phyloP scores from a whole-genome alignment of 2,797 vertebrate genomes.

The Dendrocincla tyrannina region DNA sequence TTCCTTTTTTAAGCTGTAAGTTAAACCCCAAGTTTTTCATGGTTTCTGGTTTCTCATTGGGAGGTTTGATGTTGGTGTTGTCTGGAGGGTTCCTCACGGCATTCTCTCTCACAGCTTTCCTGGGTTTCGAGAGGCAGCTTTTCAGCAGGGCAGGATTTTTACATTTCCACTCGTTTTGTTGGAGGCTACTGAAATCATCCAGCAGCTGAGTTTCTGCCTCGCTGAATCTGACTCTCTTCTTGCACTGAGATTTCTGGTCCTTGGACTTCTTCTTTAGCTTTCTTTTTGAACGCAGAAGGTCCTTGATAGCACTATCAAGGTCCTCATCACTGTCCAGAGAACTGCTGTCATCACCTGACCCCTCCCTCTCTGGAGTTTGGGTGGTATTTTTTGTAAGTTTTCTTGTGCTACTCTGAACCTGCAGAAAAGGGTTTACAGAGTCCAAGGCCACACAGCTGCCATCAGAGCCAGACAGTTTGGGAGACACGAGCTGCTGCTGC shows the following conservation, averaged over 20 bases:
- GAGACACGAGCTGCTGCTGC: not conserved
- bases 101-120: not conserved
- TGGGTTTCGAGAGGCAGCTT: conserved; percentile 74
- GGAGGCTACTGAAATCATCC: conserved; percentile 43
- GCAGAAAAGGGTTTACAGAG: not conserved
- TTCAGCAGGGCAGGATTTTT: conserved; percentile 51
- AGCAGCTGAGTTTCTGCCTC: conserved; percentile 59
- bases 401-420: not conserved
- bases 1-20: not conserved
- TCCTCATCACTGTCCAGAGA: conserved; percentile 97
- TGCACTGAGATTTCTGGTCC: conserved; percentile 80
- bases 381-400: not conserved
- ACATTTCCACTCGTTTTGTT: conserved; percentile 68
- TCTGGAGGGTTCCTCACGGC: not conserved
- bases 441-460: not conserved
- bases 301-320: conserved; percentile 92
- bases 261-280: conserved; percentile 85
- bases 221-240: conserved; percentile 76
- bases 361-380: not conserved
- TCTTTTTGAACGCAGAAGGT: conserved; percentile 90
- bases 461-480: not conserved
- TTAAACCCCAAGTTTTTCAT: not conserved
- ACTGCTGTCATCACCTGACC: conserved; percentile 89
- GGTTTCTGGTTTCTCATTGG: not conserved
- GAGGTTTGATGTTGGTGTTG: not conserved